Percentiles rank a stretch among this genome's conserved stretches.
Evolutionary conservation across 2,888 invertebrate genomes (phyloP).

Genomic region (Drosophila meridiana): DNA sequence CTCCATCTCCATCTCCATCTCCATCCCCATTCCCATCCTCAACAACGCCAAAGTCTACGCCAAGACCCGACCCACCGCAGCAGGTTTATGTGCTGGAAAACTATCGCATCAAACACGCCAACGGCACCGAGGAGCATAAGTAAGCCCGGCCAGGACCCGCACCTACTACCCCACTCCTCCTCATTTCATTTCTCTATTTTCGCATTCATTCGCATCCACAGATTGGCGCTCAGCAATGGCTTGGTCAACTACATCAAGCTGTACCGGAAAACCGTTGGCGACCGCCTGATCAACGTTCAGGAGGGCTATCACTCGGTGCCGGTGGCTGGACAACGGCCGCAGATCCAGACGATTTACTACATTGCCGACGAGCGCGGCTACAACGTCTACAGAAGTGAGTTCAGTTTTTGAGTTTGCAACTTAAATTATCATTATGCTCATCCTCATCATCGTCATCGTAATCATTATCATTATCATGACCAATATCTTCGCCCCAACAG

Average conservation of each 20-base stretch:
- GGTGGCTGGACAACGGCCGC: slow-evolving; percentile 44
- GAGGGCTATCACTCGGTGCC: slow-evolving; percentile 79
- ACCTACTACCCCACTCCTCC: no score
- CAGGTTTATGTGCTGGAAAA: slow-evolving; percentile 71
- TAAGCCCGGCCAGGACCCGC: slow-evolving; percentile 37
- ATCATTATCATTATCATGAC: slow-evolving; percentile 5
- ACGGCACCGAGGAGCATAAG: slow-evolving; percentile 80
- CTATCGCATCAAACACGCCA: slow-evolving; percentile 71
- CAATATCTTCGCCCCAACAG: slow-evolving; percentile 38
- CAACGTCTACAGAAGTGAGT: slow-evolving; percentile 70
- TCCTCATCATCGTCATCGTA: slow-evolving; percentile 14
- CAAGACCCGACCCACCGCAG: slow-evolving; percentile 12
- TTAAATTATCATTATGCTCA: slow-evolving; percentile 25
- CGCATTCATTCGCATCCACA: slow-evolving; percentile 25
- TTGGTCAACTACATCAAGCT: slow-evolving; percentile 77
- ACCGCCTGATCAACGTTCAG: slow-evolving; percentile 70
- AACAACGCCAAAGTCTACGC: slow-evolving; percentile 4
- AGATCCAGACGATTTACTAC: slow-evolving; percentile 72
- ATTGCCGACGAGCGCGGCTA: slow-evolving; percentile 78
- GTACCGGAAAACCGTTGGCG: slow-evolving; percentile 64
- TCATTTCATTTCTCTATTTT: not conserved
- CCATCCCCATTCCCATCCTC: slow-evolving; percentile 7
- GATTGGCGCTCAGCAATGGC: slow-evolving; percentile 78
- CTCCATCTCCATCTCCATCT: not conserved
- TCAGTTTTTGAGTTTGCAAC: slow-evolving; percentile 55